Base-by-base conservation (phyloP, 92 coral and sea anemone species). In the Hydrozoanthus gracilis region DNA sequence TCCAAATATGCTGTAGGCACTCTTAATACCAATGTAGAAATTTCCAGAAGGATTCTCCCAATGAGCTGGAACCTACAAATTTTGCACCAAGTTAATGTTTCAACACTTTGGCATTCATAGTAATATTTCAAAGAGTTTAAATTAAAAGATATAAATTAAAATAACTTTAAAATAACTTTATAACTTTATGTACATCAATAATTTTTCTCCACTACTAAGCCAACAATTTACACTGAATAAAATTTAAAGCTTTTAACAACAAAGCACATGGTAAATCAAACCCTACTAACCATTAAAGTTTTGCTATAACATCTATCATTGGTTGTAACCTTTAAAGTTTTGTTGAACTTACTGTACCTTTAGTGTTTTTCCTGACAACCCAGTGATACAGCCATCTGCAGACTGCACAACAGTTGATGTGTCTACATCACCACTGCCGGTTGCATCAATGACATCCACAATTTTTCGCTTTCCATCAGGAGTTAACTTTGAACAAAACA, bases 351-450 rank as follows among this genome's bases (percentile, higher is more conserved):
- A 97, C n/a, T n/a, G n/a, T n/a, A n/a, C 99, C 96, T 89, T 90
- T 44, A 97, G 87, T 51, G 94, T 92, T 71, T 95, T 91, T 35
- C 98, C 99, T 14, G 99, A 87, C 69, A 95, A 86, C 17, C 99
- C 99, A n/a, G 85, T 83, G 9, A 97, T 78, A 55, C 46, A 87
- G 5, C 99, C 98, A 82, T 95, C 98, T 3, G 86, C 50, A 7
- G 87, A 77, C 68, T 93, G 95, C 82, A 88, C 86, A 46, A 96
- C 92, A 15, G 97, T 93, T 20, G 98, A 95, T 2, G 99, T 96
- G 72, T 95, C 98, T 0, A 96, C 98, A 92, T 96, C 99, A 73
- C 99, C 99, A 88, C 99, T 96, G 4, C 98, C 99, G 49, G 98
- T 88, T 12, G 98, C 93, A 88, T 96, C 99, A 93, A 96, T 96